Base-by-base conservation (phyloP, 2,888 invertebrate genomes). In the Pandemis corylana region DNA sequence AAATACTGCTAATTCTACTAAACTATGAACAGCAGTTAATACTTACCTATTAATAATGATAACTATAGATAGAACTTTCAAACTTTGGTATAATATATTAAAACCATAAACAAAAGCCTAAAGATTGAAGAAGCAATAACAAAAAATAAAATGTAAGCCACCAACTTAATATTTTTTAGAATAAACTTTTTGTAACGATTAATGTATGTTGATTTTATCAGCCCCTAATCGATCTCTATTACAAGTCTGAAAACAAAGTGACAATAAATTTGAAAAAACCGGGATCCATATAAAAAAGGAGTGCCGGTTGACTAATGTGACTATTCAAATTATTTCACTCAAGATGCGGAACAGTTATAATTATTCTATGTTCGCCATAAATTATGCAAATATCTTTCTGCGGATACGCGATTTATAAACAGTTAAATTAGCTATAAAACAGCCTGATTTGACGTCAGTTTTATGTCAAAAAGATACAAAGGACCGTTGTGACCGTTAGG, bases 401-500 rank as follows among this genome's bases (percentile, higher is more conserved):
- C 62, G 65, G 59, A 76, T 65, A 65, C 61, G 65, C 56, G 69
- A 76, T 77, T 71, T 76, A 59, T 71, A 62, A 77, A 78, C 77
- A 77, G 77, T 78, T 77, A 77, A 76, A 76, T 77, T 76, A 72
- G 59, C 76, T 65, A 74, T 72, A 76, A 76, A 76, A 67, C 69
- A 77, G 71, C 74, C 70, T 53, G 75, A 74, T 82, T 78, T 65
- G 65, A 63, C 76, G 79, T 80, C 78, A 78, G 78, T 82, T 82
- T 82, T 84, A 82, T 81, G 80, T 78, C 76, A 82, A 83, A 83
- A 78, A 77, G 76, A 80, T 82, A 82, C 81, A 81, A 82, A 81
- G 79, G 77, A 73, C 71, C 72, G 76, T 76, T 76, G 72, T 74
- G 76, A 88, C 91, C 90, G 91, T 89, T 89, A 89, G 81, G 82